Evolutionary conservation across 2,888 invertebrate genomes (phyloP).

Genomic region (Monoplex corrugatus): DNA sequence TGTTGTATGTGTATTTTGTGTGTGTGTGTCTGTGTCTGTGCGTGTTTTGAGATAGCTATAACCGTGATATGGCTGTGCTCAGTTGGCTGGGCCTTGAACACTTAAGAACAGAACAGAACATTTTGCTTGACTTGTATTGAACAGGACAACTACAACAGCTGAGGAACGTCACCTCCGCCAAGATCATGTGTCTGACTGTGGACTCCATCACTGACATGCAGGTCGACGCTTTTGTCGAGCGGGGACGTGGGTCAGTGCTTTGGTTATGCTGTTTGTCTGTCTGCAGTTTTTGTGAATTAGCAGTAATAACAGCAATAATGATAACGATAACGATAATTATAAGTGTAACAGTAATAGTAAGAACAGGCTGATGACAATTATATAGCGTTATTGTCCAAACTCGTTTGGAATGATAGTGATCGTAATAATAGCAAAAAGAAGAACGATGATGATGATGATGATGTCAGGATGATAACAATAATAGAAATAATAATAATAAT

Average conservation of each 20-base stretch:
- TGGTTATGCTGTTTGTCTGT: neutral
- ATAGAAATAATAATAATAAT: no score
- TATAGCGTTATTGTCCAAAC: no score
- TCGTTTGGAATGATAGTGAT: no score
- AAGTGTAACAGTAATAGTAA: neutral
- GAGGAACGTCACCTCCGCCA: neutral
- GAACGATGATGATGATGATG: no score
- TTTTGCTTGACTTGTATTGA: neutral
- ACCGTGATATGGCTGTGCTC: no score
- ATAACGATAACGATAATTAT: neutral
- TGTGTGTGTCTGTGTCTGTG: neutral
- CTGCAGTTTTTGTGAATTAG: no score
- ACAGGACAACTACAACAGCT: neutral
- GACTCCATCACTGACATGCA: slow-evolving; percentile 31
- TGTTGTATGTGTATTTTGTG: neutral
- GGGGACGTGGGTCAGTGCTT: neutral
- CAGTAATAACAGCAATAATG: neutral
- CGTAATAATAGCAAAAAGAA: no score
- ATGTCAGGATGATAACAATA: no score
- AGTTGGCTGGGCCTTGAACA: no score
- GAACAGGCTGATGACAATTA: no score
- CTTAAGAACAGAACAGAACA: no score
- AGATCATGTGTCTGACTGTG: slow-evolving; percentile 11
- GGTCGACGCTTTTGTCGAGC: neutral
- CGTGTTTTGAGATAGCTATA: no score